Evolutionary conservation across 2,888 invertebrate genomes (phyloP).

Genomic region (Cremastinae sp.): DNA sequence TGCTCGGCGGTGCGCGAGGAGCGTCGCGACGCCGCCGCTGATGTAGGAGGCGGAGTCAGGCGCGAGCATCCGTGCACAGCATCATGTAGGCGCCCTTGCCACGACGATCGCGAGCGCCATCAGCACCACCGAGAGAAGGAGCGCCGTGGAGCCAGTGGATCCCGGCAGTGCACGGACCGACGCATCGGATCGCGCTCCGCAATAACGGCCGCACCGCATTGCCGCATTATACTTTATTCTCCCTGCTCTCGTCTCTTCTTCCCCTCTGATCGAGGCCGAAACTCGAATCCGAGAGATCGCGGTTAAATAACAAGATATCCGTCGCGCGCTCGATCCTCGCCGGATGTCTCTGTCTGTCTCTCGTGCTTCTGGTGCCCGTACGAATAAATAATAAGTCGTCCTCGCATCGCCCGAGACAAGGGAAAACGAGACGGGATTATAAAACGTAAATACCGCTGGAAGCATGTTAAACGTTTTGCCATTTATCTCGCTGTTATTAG

Average conservation of each 20-base stretch:
- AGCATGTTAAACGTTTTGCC: too few relatives aligned
- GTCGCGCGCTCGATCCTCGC: too few relatives aligned
- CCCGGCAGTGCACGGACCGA: slow-evolving; percentile 63
- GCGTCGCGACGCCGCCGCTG: slow-evolving; percentile 29
- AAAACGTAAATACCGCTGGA: slow-evolving; percentile 9
- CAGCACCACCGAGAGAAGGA: slow-evolving; percentile 57
- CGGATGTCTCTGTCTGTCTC: slow-evolving; percentile 6
- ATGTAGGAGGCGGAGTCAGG: slow-evolving; percentile 32
- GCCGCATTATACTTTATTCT: slow-evolving; percentile 69
- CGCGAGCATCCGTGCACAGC: slow-evolving; percentile 38
- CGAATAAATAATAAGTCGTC: too few relatives aligned
- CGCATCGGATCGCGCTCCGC: slow-evolving; percentile 63
- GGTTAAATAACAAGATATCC: too few relatives aligned
- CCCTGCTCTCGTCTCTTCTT: background rate
- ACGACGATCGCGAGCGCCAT: slow-evolving; percentile 25
- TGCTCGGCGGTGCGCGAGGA: slow-evolving; percentile 39
- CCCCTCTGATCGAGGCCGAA: background rate
- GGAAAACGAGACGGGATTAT: background rate
- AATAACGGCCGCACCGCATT: slow-evolving; percentile 71
- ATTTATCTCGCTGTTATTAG: too few relatives aligned
- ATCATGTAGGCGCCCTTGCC: slow-evolving; percentile 21
- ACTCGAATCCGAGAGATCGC: background rate
- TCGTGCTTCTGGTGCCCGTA: background rate
- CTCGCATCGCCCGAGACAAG: too few relatives aligned
- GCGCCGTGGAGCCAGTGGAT: slow-evolving; percentile 64